Evolutionary conservation across 2,888 invertebrate species (phyloP), one percentile per base, ranked within the genome.

Genomic region (Harmothoe impar): DNA sequence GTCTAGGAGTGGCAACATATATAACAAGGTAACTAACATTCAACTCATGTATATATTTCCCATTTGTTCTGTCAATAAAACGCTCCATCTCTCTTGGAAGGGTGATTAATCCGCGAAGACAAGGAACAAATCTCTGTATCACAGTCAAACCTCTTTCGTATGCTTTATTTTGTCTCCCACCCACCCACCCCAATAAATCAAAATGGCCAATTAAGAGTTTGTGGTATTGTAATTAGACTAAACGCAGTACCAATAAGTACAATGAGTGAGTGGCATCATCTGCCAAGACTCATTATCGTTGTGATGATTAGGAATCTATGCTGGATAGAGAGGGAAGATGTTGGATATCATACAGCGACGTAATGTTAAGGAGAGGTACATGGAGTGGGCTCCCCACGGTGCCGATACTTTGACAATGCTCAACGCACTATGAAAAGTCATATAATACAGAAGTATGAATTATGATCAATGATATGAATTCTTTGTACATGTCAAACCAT

Each of bases 401-500:
- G 81, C 43, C 43, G 23, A 33, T 81, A 81, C 81, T 25, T 5
- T 62, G 62, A 31, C 77, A 77, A 81, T 20, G 81, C 81, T 25
- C 81, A 29, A 81, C 43, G 33, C n/a, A 81, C 33, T 33, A 43
- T 20, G 81, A 23, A 81, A 81, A 81, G 81, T 33, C 81, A 33
- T 81, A 81, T 81, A 81, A 81, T 81, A 81, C 81, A 81, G 33
- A 81, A 81, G 52, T 54, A 86, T 86, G 86, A 56, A 56, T 86
- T 86, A 86, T 56, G 86, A 86, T 54, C 25, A 86, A 86, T 86
- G 86, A 86, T 86, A 86, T 86, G 86, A 86, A 86, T 86, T 86
- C 52, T 86, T 86, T 86, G 56, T 86, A 86, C 86, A 86, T 86
- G 86, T 86, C 86, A 86, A 86, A 86, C 54, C 86, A 86, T 86